Conservation (phyloP, 2,113 vertebrate genomes). For the Triplophysa rosa region DNA sequence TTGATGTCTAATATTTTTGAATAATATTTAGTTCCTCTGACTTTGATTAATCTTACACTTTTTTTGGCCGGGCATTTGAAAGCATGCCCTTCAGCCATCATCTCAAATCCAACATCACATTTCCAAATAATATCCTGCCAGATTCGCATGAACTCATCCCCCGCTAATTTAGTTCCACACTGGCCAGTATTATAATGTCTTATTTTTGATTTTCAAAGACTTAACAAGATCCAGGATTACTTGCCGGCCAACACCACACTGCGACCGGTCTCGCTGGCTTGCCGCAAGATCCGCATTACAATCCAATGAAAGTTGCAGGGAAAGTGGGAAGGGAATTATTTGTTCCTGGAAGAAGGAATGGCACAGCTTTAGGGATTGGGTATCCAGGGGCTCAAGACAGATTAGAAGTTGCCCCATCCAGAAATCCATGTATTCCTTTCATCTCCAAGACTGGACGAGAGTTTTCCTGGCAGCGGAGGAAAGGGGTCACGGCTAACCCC, state of each 20-base stretch:
- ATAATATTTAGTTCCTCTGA: not conserved
- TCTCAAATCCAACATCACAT: conserved; percentile 45
- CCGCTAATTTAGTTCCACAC: conserved; percentile 36
- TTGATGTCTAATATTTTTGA: too few species aligned
- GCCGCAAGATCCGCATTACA: conserved; percentile 72
- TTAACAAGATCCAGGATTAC: conserved; percentile 62
- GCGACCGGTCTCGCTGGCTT: conserved; percentile 56
- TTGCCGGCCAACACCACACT: conserved; percentile 61
- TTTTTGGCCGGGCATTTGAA: conserved; percentile 37
- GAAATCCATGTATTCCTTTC: conserved; percentile 72
- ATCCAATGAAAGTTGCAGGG: conserved; percentile 71
- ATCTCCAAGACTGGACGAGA: conserved; percentile 68
- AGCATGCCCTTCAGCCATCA: conserved; percentile 42
- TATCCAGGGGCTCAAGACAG: conserved; percentile 69
- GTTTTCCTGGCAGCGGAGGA: conserved; percentile 72
- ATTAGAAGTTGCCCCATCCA: conserved; percentile 73
- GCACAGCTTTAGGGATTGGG: conserved; percentile 72
- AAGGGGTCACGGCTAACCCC: conserved; percentile 64
- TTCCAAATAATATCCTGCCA: conserved; percentile 48
- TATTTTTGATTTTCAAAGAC: conserved; percentile 65
- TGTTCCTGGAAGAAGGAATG: conserved; percentile 72
- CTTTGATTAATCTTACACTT: conserved; percentile 37
- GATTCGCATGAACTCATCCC: conserved; percentile 39
- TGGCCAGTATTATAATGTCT: conserved; percentile 50
- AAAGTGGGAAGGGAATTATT: conserved; percentile 73